These are phyloP conservation scores for Sphaerodactylus townsendi DNA, from an alignment of 2,113 vertebrate genomes.

Conservation along the genomic window DNA sequence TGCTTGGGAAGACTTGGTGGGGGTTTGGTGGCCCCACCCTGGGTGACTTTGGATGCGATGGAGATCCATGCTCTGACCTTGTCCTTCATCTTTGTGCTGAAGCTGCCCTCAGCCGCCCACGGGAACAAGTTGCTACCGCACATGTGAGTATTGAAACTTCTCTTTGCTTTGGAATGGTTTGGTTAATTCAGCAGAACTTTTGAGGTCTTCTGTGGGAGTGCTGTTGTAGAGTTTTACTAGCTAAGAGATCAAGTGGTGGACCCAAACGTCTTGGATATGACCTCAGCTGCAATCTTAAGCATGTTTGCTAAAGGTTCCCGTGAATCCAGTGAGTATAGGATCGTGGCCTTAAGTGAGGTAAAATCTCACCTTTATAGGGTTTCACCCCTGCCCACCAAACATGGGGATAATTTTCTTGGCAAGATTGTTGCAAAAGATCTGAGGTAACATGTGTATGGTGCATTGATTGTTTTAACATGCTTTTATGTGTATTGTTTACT, in stretches of 20 bases:
- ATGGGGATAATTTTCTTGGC: not conserved
- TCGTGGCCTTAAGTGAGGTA: too few species aligned
- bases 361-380: too few species aligned
- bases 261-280: not conserved
- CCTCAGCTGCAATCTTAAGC: not conserved
- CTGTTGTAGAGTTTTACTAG: not conserved
- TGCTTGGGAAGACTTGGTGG: not conserved
- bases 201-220: not conserved
- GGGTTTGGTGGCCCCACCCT: not conserved
- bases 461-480: not conserved
- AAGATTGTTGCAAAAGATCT: not conserved
- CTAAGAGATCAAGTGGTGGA: not conserved
- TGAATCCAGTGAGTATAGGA: too few species aligned
- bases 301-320: too few species aligned
- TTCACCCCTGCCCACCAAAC: too few species aligned
- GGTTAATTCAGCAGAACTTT: not conserved
- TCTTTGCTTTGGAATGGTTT: not conserved
- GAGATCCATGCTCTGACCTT: constrained; percentile 32
- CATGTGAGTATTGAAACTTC: constrained; percentile 82
- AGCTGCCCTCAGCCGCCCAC: constrained; percentile 38
- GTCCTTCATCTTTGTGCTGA: constrained; percentile 1
- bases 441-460: not conserved
- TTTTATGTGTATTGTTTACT: too few species aligned
- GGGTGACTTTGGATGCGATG: constrained; percentile 14
- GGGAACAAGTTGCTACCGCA: constrained; percentile 75